These are phyloP conservation scores for Pangasius larnaudii DNA, from an alignment of 2,797 vertebrate genomes.

Conservation along the genomic window DNA sequence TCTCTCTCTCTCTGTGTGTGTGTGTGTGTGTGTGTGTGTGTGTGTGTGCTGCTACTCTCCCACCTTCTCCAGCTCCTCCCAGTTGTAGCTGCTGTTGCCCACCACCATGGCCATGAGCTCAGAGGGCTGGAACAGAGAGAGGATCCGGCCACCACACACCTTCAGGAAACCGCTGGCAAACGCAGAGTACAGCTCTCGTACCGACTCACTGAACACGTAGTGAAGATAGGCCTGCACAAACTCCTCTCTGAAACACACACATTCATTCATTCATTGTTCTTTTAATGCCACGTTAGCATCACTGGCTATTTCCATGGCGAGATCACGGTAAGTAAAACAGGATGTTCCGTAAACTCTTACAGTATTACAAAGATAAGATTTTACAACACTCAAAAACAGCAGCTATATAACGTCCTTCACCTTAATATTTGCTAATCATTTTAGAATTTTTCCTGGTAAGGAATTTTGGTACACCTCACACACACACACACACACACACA, in stretches of 20 bases:
- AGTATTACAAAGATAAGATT: too few species aligned
- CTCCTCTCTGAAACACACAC: slow-evolving; percentile 80
- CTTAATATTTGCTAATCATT: too few species aligned
- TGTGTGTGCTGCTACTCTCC: slow-evolving; percentile 15
- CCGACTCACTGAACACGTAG: slow-evolving; percentile 87
- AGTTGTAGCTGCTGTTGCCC: slow-evolving; percentile 96
- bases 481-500: not conserved
- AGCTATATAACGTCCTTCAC: too few species aligned
- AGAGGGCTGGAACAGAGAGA: slow-evolving; percentile 94
- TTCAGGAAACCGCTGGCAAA: slow-evolving; percentile 96
- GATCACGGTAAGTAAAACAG: too few species aligned
- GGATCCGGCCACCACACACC: slow-evolving; percentile 93
- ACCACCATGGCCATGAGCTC: slow-evolving; percentile 98
- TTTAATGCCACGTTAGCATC: too few species aligned
- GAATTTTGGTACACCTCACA: too few species aligned
- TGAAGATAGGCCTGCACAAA: slow-evolving; percentile 93
- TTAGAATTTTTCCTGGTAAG: too few species aligned
- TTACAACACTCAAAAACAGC: too few species aligned
- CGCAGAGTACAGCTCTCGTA: slow-evolving; percentile 88
- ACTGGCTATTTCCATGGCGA: too few species aligned
- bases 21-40: not conserved
- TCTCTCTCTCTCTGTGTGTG: not conserved
- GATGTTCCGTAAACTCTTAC: too few species aligned
- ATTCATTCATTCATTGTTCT: too few species aligned
- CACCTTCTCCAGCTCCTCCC: slow-evolving; percentile 96